Percentiles rank a stretch among this genome's conserved stretches.
phyloP scores from a whole-genome alignment of 2,113 vertebrate genomes.

The Brachirus orientalis region DNA sequence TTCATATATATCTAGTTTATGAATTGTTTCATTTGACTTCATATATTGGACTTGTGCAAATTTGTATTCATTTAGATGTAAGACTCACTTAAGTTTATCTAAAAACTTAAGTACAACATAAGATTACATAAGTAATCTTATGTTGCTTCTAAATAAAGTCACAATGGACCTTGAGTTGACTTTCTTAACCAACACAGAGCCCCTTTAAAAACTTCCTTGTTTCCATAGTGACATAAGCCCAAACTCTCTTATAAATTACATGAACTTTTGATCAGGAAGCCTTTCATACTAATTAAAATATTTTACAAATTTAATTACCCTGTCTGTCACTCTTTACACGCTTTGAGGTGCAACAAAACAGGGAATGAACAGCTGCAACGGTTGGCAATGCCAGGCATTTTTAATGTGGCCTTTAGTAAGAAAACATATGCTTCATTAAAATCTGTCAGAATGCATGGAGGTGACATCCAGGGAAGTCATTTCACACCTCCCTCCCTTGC shows the following conservation, averaged over 20 bases:
- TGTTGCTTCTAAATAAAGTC: no score
- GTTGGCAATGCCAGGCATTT: conserved; percentile 41
- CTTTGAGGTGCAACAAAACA: conserved; percentile 53
- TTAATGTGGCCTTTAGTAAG: conserved; percentile 52
- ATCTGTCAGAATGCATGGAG: conserved; percentile 68
- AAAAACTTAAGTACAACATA: no score
- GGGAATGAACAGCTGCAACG: conserved; percentile 56
- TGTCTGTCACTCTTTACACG: conserved; percentile 54
- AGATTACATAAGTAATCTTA: no score
- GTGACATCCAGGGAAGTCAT: conserved; percentile 53
- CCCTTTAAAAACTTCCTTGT: conserved; percentile 12
- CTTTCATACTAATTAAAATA: conserved; percentile 58
- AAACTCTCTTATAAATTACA: conserved; percentile 24
- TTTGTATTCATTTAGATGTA: no score
- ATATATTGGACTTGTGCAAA: background rate
- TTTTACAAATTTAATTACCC: conserved; percentile 50
- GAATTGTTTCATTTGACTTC: background rate
- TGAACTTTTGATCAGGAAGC: conserved; percentile 54
- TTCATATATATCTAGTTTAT: background rate
- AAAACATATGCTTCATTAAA: conserved; percentile 83
- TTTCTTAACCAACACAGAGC: background rate
- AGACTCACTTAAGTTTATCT: no score
- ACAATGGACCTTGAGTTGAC: no score
- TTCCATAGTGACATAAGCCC: background rate
- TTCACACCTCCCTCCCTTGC: conserved; percentile 43